Conservation (phyloP, 2,797 vertebrate species). For the Hoplostethus mediterraneus region DNA sequence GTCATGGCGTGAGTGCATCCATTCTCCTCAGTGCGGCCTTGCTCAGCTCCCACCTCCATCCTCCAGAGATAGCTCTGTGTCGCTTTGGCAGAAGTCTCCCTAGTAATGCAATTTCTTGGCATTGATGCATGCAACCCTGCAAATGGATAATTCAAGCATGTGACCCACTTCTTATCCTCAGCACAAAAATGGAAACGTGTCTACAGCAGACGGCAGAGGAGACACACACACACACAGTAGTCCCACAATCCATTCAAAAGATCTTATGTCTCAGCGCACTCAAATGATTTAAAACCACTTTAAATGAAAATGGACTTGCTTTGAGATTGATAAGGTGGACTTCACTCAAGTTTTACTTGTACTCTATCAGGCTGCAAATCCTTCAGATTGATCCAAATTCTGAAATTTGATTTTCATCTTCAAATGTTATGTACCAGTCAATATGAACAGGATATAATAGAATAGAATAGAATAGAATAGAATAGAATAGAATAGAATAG, state of each 20-base stretch:
- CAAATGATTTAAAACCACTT: background rate
- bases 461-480: no score
- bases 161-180: constrained; percentile 78
- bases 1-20: constrained; percentile 52
- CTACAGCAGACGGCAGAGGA: constrained; percentile 28
- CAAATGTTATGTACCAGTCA: no score
- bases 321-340: background rate
- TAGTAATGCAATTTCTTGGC: constrained; percentile 75
- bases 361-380: background rate
- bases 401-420: no score
- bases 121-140: constrained; percentile 80
- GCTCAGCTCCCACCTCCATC: constrained; percentile 72
- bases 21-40: constrained; percentile 63
- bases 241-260: background rate
- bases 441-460: no score
- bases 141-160: constrained; percentile 83
- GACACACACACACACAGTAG: constrained; percentile 19
- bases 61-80: constrained; percentile 59
- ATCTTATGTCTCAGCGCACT: background rate
- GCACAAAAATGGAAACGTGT: constrained; percentile 59
- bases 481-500: no score
- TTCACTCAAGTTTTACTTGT: background rate
- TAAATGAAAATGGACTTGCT: background rate
- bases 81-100: constrained; percentile 69
- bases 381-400: background rate